Percentiles rank a stretch among this genome's conserved stretches.
phyloP scores from a whole-genome alignment of 2,888 invertebrate genomes.

The Drosophila neutralis region DNA sequence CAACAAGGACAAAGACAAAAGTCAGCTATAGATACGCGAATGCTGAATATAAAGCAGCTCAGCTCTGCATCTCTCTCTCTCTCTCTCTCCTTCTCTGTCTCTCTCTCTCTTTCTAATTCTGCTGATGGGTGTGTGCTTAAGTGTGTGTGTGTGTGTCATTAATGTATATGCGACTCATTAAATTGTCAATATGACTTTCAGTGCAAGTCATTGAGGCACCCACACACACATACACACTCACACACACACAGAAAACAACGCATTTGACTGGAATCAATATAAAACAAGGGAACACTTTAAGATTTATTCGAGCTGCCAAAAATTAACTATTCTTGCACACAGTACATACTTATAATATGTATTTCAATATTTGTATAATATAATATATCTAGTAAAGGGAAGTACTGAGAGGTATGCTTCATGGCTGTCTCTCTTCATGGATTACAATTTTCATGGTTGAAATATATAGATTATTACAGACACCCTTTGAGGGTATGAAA shows the following conservation, averaged over 20 bases:
- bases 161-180: conserved; percentile 73
- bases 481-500: background rate
- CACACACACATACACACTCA: too few relatives aligned
- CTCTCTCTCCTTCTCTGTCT: background rate
- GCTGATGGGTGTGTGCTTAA: background rate
- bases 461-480: background rate
- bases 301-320: background rate
- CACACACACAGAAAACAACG: background rate
- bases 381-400: too few relatives aligned
- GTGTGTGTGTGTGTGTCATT: conserved; percentile 39
- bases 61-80: background rate
- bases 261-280: conserved; percentile 55
- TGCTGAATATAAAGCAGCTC: conserved; percentile 47
- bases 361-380: background rate
- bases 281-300: background rate
- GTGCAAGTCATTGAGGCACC: conserved; percentile 45
- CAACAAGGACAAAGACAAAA: conserved; percentile 40
- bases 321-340: background rate
- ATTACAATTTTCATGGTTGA: background rate
- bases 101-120: background rate
- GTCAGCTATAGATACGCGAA: conserved; percentile 41
- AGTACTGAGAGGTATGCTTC: background rate
- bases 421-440: background rate
- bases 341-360: too few relatives aligned
- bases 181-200: conserved; percentile 71